Evolutionary conservation across 2,888 invertebrate genomes (phyloP).

Genomic region (Eudiplozoon nipponicum): DNA sequence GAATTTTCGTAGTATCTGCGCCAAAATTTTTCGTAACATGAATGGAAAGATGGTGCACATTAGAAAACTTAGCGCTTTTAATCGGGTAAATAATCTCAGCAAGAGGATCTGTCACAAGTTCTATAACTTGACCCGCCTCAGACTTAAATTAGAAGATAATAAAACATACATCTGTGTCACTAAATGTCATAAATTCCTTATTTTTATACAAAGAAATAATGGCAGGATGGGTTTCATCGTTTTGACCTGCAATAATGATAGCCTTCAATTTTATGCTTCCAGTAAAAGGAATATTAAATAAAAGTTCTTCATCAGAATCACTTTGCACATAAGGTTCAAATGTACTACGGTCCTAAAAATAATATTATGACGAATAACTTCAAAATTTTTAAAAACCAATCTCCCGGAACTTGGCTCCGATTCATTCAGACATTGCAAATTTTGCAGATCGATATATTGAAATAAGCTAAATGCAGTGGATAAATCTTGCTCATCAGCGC

Average conservation of each 20-base stretch:
- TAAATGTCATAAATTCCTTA: slow-evolving; percentile 66
- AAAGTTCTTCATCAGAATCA: slow-evolving; percentile 67
- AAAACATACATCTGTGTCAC: slow-evolving; percentile 34
- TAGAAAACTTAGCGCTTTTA: slow-evolving; percentile 28
- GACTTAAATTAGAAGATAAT: not conserved
- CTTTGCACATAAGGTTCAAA: slow-evolving; percentile 45
- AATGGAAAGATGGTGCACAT: slow-evolving; percentile 42
- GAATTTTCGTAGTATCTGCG: slow-evolving; percentile 33
- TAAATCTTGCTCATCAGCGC: slow-evolving; percentile 20
- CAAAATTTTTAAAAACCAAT: slow-evolving; percentile 62
- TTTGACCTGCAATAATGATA: slow-evolving; percentile 57
- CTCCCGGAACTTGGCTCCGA: slow-evolving; percentile 49
- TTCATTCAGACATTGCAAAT: slow-evolving; percentile 66
- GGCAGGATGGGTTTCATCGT: slow-evolving; percentile 49
- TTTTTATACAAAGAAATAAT: slow-evolving; percentile 50
- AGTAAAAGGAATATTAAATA: slow-evolving; percentile 85
- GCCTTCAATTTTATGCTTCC: slow-evolving; percentile 78
- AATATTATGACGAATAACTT: slow-evolving; percentile 32
- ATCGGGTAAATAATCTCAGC: slow-evolving; percentile 56
- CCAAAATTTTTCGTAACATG: slow-evolving; percentile 66
- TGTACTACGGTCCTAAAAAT: not conserved
- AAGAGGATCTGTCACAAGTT: slow-evolving; percentile 42
- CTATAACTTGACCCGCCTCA: slow-evolving; percentile 51
- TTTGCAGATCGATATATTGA: slow-evolving; percentile 52
- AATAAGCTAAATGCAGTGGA: slow-evolving; percentile 51